Evolutionary conservation across 1,140 invertebrate species (phyloP).

Genomic region (silkworm (Bombyx mori)): DNA sequence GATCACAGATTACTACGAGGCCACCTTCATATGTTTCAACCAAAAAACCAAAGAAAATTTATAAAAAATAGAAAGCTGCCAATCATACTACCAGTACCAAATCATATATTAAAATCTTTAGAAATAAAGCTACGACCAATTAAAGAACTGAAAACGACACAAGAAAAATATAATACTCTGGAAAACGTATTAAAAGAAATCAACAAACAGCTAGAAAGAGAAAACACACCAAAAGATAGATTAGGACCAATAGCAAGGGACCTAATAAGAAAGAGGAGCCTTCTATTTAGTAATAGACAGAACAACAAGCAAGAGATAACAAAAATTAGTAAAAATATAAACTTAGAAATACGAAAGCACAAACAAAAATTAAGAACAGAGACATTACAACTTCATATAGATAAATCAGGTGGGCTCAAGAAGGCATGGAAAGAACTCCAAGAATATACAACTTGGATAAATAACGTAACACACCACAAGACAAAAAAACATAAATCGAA

Average conservation of each 20-base stretch:
- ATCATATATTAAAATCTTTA: conserved; percentile 14
- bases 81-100: conserved; percentile 12
- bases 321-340: conserved; percentile 20
- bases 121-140: conserved; percentile 7
- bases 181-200: conserved; percentile 19
- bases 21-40: conserved; percentile 14
- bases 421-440: conserved; percentile 9
- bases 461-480: conserved; percentile 5
- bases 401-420: conserved; percentile 9
- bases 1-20: conserved; percentile 29
- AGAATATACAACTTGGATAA: conserved; percentile 10
- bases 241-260: conserved; percentile 20
- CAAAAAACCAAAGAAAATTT: conserved; percentile 17
- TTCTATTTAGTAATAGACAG: conserved; percentile 15
- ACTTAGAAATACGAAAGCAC: conserved; percentile 14
- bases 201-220: conserved; percentile 3
- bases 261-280: conserved; percentile 14
- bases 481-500: conserved; percentile 7
- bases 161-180: conserved; percentile 18
- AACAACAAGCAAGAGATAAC: conserved; percentile 14
- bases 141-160: conserved; percentile 5
- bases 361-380: conserved; percentile 13
- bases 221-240: conserved; percentile 15
- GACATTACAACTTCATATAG: conserved; percentile 8
- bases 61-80: conserved; percentile 11